Evolutionary conservation across 2,113 vertebrate genomes (phyloP).

Genomic region (Chaetops frenatus): DNA sequence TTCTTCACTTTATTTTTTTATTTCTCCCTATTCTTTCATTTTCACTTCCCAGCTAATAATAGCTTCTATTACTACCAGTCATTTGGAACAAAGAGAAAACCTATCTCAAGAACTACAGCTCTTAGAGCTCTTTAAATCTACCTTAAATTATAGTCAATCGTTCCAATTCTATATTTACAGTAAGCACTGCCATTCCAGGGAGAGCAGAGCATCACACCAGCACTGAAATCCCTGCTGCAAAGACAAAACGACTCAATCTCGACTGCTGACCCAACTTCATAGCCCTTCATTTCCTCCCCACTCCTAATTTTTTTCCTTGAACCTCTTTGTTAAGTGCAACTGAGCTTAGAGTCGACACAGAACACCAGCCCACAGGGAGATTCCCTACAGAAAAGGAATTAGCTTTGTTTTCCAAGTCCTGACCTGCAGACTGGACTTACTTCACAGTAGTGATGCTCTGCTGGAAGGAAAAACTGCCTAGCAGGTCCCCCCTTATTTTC

Average conservation of each 20-base stretch:
- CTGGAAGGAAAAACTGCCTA: not conserved
- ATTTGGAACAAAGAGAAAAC: conserved; percentile 27
- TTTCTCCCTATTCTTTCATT: conserved; percentile 43
- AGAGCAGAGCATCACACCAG: not conserved
- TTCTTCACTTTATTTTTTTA: conserved; percentile 7
- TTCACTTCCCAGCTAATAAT: conserved; percentile 5
- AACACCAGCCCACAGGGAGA: not conserved
- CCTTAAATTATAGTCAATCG: not conserved
- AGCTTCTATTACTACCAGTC: conserved; percentile 16
- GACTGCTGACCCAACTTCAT: not conserved
- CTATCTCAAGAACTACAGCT: not conserved
- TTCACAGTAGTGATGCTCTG: not conserved
- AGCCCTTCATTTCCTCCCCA: not conserved
- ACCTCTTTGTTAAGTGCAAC: not conserved
- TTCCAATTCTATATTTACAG: not conserved
- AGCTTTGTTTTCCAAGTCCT: not conserved
- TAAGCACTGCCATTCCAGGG: not conserved
- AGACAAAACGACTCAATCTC: not conserved
- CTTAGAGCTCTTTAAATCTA: not conserved
- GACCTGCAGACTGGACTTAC: not conserved
- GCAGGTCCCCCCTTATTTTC: not conserved
- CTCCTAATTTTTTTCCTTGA: not conserved
- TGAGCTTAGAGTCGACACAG: not conserved
- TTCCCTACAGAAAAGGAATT: not conserved
- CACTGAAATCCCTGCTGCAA: not conserved